Percentiles rank a stretch among this genome's conserved stretches.
Evolutionary conservation across 2,113 vertebrate genomes (phyloP).

Genomic region (Equus przewalskii): DNA sequence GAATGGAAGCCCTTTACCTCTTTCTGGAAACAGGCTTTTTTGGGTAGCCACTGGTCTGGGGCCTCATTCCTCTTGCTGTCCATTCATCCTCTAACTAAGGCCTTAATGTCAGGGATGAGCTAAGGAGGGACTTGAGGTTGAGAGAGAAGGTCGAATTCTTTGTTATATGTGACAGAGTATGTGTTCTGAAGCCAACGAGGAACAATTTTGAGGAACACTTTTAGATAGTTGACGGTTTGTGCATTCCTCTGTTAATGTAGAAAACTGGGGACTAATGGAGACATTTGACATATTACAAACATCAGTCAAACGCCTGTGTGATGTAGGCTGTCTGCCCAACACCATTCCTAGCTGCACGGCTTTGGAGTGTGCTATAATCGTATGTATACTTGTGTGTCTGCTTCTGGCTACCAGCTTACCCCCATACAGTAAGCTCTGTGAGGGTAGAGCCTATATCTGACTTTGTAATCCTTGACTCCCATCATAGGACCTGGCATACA

Average conservation of each 20-base stretch:
- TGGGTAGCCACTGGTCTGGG: neutral
- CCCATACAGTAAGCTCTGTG: neutral
- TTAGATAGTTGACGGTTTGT: neutral
- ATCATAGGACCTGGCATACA: neutral
- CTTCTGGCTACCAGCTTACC: neutral
- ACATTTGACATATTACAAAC: constrained; percentile 31
- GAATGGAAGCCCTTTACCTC: neutral
- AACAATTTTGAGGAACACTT: neutral
- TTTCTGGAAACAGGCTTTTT: neutral
- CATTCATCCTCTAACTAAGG: neutral
- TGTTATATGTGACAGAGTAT: neutral
- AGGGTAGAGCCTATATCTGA: neutral
- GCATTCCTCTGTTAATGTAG: neutral
- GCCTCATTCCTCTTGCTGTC: neutral
- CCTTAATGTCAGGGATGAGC: neutral
- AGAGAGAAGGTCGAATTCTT: constrained; percentile 11
- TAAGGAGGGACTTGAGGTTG: neutral
- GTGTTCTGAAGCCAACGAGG: neutral
- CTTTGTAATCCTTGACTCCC: constrained; percentile 8
- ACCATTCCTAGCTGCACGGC: neutral
- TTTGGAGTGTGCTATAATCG: neutral
- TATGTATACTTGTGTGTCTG: neutral
- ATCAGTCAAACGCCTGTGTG: neutral
- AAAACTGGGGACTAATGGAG: neutral
- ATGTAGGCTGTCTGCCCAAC: neutral